Base-by-base conservation (phyloP, 2,888 invertebrate genomes). In the Halictus ligatus region DNA sequence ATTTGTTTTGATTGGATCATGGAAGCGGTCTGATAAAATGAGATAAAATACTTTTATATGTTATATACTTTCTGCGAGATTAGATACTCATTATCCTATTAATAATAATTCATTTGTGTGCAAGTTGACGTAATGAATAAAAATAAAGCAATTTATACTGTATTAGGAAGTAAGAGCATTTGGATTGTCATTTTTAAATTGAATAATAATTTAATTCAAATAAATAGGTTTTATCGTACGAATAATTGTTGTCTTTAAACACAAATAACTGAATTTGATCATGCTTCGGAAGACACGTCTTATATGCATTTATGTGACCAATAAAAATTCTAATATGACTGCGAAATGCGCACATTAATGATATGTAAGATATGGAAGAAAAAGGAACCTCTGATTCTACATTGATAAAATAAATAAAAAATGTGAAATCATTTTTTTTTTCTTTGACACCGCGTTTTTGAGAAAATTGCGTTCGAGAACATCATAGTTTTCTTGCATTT, bases 1-100 rank as follows among this genome's bases (percentile, higher is more conserved):
- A 25, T 46, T 8, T 29, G 12, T n/a, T 74, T 13, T 43, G 58
- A 85, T 85, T 85, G 85, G 79, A 25, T 29, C 21, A 58, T 40
- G n/a, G 15, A 29, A 74, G 46, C 2, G 18, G 15, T 7, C 25
- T 64, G 8, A 54, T 29, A 81, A 35, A 76, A 8, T 12, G n/a
- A n/a, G n/a, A 76, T 7, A 40, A 12, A 43, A 21, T 43, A 69
- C n/a, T 43, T 69, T 35, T 10, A 12, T n/a, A 43, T 40, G n/a
- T n/a, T n/a, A n/a, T n/a, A n/a, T 12, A 40, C 21, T 1, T 35
- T 67, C 18, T 67, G 1, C 18, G 18, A 35, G 69, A 43, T 40
- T 35, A 69, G 29, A 21, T 35, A 40, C 1, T 40, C 18, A 35
- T 18, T 69, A 69, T 40, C 35, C 35, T 35, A 8, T 13, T 18